These are phyloP conservation scores for Spialia ferax DNA, from an alignment of 2,888 invertebrate species.

Conservation along the genomic window DNA sequence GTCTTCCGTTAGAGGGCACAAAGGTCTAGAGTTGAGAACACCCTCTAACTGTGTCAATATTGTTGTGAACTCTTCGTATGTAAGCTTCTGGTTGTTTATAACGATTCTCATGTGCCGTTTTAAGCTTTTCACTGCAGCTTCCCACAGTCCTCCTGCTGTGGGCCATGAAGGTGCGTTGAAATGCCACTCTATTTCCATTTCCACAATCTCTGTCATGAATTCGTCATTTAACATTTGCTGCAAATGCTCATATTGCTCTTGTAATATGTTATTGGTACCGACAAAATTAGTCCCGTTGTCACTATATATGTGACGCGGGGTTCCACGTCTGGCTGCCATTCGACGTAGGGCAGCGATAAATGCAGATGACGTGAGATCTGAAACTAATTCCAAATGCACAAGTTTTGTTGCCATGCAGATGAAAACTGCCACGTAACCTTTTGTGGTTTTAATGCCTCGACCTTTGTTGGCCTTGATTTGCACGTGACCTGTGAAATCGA, in stretches of 20 bases:
- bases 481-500: too few relatives aligned
- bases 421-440: too few relatives aligned
- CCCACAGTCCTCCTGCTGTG: too few relatives aligned
- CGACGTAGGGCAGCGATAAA: too few relatives aligned
- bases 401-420: constrained; percentile 3
- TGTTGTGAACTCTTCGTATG: constrained; percentile 14
- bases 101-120: constrained; percentile 2
- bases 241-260: too few relatives aligned
- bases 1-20: too few relatives aligned
- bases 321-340: background rate
- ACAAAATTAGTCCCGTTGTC: constrained; percentile 21
- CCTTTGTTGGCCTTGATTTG: constrained; percentile 13
- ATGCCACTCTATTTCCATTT: background rate
- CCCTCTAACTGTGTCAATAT: constrained; percentile 12
- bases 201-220: too few relatives aligned
- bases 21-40: too few relatives aligned
- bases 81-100: constrained; percentile 2
- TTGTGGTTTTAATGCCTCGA: background rate
- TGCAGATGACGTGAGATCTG: constrained; percentile 10
- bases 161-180: background rate
- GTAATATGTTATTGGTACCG: background rate
- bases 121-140: too few relatives aligned
- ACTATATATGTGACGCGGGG: constrained; percentile 15
- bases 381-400: too few relatives aligned
- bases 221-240: too few relatives aligned